These are phyloP conservation scores for Oligia fasciuncula DNA, from an alignment of 2,888 invertebrate species.

Conservation along the genomic window DNA sequence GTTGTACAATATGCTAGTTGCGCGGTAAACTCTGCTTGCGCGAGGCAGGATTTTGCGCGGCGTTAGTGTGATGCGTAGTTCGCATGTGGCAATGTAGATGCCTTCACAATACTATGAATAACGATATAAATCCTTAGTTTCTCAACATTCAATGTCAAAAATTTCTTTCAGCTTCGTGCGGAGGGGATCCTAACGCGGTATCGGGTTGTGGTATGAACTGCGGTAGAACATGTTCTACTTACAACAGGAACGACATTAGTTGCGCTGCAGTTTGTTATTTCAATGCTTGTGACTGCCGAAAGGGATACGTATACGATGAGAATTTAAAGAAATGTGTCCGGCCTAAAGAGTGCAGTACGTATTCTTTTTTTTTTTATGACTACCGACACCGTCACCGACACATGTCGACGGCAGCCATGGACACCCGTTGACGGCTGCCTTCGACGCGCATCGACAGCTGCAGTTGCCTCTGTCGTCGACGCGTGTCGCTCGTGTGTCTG, in stretches of 20 bases:
- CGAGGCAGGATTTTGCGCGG: neutral
- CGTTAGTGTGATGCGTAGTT: neutral
- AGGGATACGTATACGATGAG: constrained; percentile 50
- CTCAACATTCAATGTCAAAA: neutral
- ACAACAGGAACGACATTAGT: constrained; percentile 25
- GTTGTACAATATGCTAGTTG: no score
- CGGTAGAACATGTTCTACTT: constrained; percentile 54
- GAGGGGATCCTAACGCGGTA: constrained; percentile 62
- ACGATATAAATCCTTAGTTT: neutral
- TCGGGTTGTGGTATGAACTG: constrained; percentile 65
- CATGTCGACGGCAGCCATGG: no score
- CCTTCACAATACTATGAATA: no score
- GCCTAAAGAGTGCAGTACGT: constrained; percentile 51
- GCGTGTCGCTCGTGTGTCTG: no score
- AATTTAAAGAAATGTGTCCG: constrained; percentile 48
- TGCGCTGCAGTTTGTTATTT: constrained; percentile 44
- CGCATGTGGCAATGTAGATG: neutral
- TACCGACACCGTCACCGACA: neutral
- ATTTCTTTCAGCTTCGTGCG: constrained; percentile 56
- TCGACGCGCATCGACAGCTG: no score
- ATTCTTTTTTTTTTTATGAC: neutral
- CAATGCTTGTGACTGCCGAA: constrained; percentile 57
- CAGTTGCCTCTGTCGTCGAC: no score
- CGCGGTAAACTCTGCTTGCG: no score
- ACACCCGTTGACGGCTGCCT: no score